Conservation (phyloP, 2,888 invertebrate genomes). For the Mesoligia furuncula region DNA sequence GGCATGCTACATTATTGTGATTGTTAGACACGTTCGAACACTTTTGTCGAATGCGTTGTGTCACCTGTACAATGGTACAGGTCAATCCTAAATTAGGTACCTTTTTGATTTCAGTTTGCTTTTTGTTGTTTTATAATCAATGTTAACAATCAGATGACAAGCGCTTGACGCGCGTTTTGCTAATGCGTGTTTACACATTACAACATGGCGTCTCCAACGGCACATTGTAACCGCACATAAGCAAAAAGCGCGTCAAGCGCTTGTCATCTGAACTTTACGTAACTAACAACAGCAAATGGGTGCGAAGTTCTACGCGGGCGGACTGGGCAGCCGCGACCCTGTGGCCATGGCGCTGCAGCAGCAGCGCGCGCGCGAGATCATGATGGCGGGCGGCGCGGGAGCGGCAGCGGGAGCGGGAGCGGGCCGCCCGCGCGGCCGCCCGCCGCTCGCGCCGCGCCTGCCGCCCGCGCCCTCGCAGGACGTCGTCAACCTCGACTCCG, state of each 20-base stretch:
- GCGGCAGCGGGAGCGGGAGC: slow-evolving; percentile 38
- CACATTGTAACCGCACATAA: slow-evolving; percentile 43
- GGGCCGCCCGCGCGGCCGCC: slow-evolving; percentile 73
- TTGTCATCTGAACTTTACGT: slow-evolving; percentile 51
- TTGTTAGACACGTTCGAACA: not conserved
- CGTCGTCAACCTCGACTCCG: slow-evolving; percentile 86
- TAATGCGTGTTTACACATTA: slow-evolving; percentile 44
- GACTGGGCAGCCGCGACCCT: slow-evolving; percentile 89
- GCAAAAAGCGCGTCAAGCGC: slow-evolving; percentile 58
- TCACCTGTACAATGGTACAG: not conserved
- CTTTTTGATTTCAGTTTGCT: not conserved
- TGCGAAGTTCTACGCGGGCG: slow-evolving; percentile 89
- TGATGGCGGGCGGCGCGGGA: slow-evolving; percentile 73
- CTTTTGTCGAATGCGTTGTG: not conserved
- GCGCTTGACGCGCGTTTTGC: slow-evolving; percentile 63
- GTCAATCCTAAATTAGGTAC: not conserved
- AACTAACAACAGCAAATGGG: slow-evolving; percentile 76
- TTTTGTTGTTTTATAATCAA: slow-evolving; percentile 16
- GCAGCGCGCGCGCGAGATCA: slow-evolving; percentile 86
- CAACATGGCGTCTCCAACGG: not conserved
- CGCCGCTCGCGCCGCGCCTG: slow-evolving; percentile 73
- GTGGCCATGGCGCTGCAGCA: slow-evolving; percentile 88
- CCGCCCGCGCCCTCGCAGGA: slow-evolving; percentile 58
- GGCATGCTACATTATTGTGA: not conserved
- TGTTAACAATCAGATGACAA: slow-evolving; percentile 49